phyloP scores from a whole-genome alignment of 2,888 invertebrate genomes.

The Polydrusus tereticollis region DNA sequence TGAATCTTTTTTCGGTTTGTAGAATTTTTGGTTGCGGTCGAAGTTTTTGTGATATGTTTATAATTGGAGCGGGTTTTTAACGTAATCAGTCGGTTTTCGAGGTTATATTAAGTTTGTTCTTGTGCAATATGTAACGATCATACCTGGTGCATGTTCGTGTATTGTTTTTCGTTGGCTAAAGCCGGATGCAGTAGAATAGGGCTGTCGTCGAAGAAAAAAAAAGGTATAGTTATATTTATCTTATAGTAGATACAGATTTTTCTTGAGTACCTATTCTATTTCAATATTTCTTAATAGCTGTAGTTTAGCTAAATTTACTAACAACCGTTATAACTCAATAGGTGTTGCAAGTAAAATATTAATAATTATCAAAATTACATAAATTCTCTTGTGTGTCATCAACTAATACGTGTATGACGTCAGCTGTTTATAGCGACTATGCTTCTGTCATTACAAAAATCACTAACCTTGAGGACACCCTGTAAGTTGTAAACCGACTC shows the following conservation, averaged over 20 bases:
- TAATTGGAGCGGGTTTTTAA: neutral
- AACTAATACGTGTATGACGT: no score
- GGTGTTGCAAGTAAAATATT: no score
- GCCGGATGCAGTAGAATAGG: slow-evolving; percentile 49
- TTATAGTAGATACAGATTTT: neutral
- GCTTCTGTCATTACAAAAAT: no score
- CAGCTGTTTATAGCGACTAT: no score
- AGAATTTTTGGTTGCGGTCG: neutral
- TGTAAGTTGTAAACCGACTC: no score
- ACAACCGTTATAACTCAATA: no score
- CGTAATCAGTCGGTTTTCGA: neutral
- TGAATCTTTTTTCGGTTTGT: slow-evolving; percentile 1
- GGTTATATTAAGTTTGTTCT: slow-evolving; percentile 19
- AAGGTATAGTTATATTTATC: slow-evolving; percentile 30
- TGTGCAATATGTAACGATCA: slow-evolving; percentile 32
- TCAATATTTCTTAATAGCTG: no score
- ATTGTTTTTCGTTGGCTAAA: slow-evolving; percentile 50
- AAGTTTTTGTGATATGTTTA: slow-evolving; percentile 10
- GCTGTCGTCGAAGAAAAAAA: slow-evolving; percentile 43
- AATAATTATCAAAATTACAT: no score
- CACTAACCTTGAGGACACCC: no score
- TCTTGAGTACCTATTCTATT: no score
- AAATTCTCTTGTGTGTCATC: no score
- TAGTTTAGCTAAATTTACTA: no score
- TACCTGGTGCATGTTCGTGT: slow-evolving; percentile 47